Percentiles rank a stretch among this genome's conserved stretches.
phyloP scores from a whole-genome alignment of 2,888 invertebrate species.

The Microplitis deprimator region DNA sequence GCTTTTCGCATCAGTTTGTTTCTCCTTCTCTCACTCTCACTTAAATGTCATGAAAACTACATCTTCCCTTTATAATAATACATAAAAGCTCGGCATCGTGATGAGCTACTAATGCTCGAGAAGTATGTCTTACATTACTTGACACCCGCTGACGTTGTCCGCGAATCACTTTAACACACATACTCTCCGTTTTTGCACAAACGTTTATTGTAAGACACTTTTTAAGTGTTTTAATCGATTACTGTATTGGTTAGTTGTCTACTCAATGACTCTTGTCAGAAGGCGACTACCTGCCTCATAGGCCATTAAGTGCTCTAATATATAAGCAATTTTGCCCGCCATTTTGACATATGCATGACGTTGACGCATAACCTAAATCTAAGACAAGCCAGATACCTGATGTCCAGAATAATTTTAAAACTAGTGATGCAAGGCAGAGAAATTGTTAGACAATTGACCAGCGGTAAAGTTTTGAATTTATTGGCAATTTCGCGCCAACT shows the following conservation, averaged over 20 bases:
- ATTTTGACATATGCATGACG: conserved; percentile 53
- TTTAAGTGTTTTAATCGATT: conserved; percentile 14
- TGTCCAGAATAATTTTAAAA: not conserved
- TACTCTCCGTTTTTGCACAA: not conserved
- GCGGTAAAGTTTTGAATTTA: too few relatives aligned
- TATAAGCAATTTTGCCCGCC: conserved; percentile 44
- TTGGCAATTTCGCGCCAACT: too few relatives aligned
- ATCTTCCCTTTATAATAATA: not conserved
- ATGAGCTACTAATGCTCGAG: not conserved
- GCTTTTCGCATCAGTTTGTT: conserved; percentile 49
- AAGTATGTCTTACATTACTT: not conserved
- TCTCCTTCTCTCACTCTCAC: conserved; percentile 17
- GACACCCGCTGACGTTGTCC: conserved; percentile 17
- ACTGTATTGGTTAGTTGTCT: not conserved
- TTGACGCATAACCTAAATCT: conserved; percentile 29
- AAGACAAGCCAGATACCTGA: not conserved
- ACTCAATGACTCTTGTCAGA: not conserved
- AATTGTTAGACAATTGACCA: too few relatives aligned
- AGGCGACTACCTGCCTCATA: not conserved
- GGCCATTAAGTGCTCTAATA: not conserved
- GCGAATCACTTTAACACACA: conserved; percentile 16
- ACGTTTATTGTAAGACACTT: conserved; percentile 17
- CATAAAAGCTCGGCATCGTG: not conserved
- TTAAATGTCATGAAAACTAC: conserved; percentile 3
- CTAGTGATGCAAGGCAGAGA: too few relatives aligned